Evolutionary conservation across 2,888 invertebrate species (phyloP), one percentile per base, ranked within the genome.

Genomic region (Rotaria sp.): DNA sequence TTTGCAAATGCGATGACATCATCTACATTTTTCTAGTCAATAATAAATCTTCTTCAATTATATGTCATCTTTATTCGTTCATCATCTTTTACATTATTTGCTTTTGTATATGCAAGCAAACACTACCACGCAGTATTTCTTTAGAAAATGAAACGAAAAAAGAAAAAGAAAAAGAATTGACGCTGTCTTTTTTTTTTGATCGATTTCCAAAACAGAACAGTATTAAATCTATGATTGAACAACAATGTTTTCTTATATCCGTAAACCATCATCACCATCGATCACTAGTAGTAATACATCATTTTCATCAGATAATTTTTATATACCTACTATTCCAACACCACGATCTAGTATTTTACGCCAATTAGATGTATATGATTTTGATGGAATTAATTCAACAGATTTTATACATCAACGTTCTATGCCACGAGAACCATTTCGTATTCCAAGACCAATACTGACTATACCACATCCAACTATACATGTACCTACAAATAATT

Each of bases 401-500:
- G 26, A 45, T 45, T 80, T 80, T 45, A 45, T 26, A 45, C 45
- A 26, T 26, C n/a, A 45, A 67, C 18, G 3, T 35, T 7, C 35
- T 1, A 35, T 67, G 35, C 67, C 35, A 45, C 45, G 45, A 80
- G 45, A 80, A 80, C 35, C 24, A 45, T 80, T n/a, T 80, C 26
- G 35, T 45, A 45, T 26, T 80, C 13, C 80, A 45, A 35, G 67
- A 21, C 26, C 80, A 45, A 38, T 80, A 5, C 35, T 45, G 13
- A n/a, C 80, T n/a, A 80, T 80, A 45, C 80, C 80, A 45, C 80
- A 45, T n/a, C 80, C 80, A n/a, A n/a, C 45, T 4, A 45, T 80
- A 41, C 21, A 45, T n/a, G 10, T 80, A 45, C 80, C 80, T 11
- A 45, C 45, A 21, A n/a, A 26, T n/a, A 26, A 45, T 45, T 45